A percentile compares a stretch with the other conserved stretches of the same genome.
phyloP scores from a whole-genome alignment of 2,797 vertebrate species.

The Scleropages formosus region DNA sequence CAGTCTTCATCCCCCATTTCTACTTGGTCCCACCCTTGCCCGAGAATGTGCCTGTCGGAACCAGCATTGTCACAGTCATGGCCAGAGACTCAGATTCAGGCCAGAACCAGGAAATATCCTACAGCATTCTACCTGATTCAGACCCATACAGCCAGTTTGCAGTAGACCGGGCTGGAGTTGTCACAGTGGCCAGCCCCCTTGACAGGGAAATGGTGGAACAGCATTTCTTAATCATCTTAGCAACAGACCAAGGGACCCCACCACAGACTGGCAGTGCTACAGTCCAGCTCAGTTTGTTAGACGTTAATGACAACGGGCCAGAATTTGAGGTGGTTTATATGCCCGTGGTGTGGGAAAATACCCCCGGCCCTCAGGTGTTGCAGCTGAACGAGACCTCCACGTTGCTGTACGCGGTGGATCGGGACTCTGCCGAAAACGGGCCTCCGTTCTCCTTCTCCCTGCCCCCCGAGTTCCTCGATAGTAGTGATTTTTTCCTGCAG shows the following conservation, averaged over 20 bases:
- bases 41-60: conserved; percentile 75
- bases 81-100: conserved; percentile 83
- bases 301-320: conserved; percentile 85
- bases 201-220: conserved; percentile 74
- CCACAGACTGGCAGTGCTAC: conserved; percentile 74
- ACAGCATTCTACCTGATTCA: conserved; percentile 73
- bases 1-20: conserved; percentile 78
- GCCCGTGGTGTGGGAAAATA: conserved; percentile 83
- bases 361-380: conserved; percentile 70
- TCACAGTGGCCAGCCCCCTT: conserved; percentile 70
- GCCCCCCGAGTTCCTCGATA: conserved; percentile 66
- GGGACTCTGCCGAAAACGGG: conserved; percentile 75
- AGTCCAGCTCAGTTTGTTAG: conserved; percentile 74
- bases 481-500: conserved; percentile 78
- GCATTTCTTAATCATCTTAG: conserved; percentile 76
- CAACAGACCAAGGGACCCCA: conserved; percentile 76
- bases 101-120: conserved; percentile 77
- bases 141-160: conserved; percentile 74
- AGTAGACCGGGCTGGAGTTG: conserved; percentile 70
- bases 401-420: conserved; percentile 76
- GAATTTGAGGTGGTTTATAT: conserved; percentile 75
- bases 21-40: conserved; percentile 69
- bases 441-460: conserved; percentile 77
- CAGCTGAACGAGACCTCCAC: conserved; percentile 75
- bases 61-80: conserved; percentile 70